Evolutionary conservation across 2,113 vertebrate species (phyloP), one percentile per base, ranked within the genome.

Genomic region (Balaenoptera acutorostrata): DNA sequence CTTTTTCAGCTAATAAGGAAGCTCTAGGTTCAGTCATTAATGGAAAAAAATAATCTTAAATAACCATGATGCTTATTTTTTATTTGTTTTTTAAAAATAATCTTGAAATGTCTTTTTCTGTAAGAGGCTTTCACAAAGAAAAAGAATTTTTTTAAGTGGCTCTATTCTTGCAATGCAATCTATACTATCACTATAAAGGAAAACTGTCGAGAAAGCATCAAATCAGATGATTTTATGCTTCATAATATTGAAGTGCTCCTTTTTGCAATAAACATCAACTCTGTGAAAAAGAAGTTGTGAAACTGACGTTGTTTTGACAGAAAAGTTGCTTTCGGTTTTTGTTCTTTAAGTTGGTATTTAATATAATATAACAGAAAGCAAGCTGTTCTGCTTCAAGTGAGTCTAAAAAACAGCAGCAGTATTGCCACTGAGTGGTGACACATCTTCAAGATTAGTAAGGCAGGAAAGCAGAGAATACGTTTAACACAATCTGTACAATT

Each of bases 321-420:
- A 77, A 98, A 96, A 83, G 61, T 77, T 88, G 96, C 81, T 97
- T 96, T 89, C 33, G 86, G 93, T 77, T 97, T 77, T 97, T 97
- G 92, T 97, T 98, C 97, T 93, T 77, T 83, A 97, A 93, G 92
- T 88, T 96, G 97, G 96, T 98, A 96, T 98, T 97, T 97, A 97
- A 97, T 96, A 95, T 97, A 97, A 97, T 90, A 59, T 33, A 90
- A 87, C 87, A 95, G 94, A 78, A 96, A 96, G 93, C 97, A 98
- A 98, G 97, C 97, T 98, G 97, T 97, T 98, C 96, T 55, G 41
- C 80, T 95, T 96, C 88, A 92, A 98, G 77, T 86, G 78, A 82
- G 21, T 88, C 94, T 92, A 61, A 72, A 93, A 96, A 75, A 74
- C 49, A 85, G 95, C 64, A 84, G 86, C 90, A 77, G 52, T 3